Percentiles rank a stretch among this genome's conserved stretches.
These are phyloP conservation scores for Tachuris rubrigastra DNA, from an alignment of 2,113 vertebrate species.

Conservation along the genomic window DNA sequence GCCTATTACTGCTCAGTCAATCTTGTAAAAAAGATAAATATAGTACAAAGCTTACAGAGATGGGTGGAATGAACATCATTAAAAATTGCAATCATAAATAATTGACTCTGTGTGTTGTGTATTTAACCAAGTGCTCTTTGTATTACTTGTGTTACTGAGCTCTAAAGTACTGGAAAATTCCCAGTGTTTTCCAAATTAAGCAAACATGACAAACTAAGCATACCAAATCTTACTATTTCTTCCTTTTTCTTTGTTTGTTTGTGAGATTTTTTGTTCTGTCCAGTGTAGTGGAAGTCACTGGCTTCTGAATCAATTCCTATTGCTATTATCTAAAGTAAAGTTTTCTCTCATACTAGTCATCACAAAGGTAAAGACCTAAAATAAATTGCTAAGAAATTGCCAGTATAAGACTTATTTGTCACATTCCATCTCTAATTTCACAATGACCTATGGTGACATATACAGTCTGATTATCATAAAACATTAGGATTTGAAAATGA, in stretches of 20 bases:
- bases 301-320: neutral
- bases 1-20: neutral
- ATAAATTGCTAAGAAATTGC: neutral
- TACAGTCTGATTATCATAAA: neutral
- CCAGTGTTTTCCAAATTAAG: neutral
- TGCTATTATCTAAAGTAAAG: neutral
- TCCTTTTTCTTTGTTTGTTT: neutral
- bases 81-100: neutral
- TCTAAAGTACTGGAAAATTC: neutral
- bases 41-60: neutral
- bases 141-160: neutral
- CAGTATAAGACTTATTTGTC: neutral
- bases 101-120: neutral
- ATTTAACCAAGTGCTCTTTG: neutral
- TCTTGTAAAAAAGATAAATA: neutral
- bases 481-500: neutral
- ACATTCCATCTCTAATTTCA: neutral
- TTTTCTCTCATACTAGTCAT: neutral
- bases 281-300: neutral
- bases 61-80: neutral
- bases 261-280: neutral
- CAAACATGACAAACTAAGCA: neutral
- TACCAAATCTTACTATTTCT: neutral
- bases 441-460: neutral
- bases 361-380: neutral